Percentiles rank a stretch among this genome's conserved stretches.
Conservation (phyloP, 2,113 vertebrate genomes). For the Hemibagrus wyckioides region DNA sequence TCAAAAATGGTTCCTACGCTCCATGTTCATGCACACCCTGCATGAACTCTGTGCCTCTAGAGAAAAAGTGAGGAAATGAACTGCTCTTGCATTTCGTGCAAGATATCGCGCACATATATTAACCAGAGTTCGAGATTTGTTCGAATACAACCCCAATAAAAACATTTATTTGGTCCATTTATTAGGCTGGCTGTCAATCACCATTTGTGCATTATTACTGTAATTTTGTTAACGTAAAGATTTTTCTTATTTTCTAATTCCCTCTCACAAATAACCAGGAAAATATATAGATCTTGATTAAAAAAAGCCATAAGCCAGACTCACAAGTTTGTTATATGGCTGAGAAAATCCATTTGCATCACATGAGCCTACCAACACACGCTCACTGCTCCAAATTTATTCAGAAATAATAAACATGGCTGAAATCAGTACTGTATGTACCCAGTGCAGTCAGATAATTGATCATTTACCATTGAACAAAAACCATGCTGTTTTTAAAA, state of each 20-base stretch:
- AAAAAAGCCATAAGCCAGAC: not conserved
- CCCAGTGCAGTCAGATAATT: not conserved
- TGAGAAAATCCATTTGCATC: not conserved
- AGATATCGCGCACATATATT: not conserved
- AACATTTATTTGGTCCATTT: not conserved
- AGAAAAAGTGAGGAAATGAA: constrained; percentile 19
- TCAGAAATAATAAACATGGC: not conserved
- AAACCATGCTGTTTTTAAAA: not conserved
- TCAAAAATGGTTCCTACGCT: constrained; percentile 47
- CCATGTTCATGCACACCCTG: not conserved
- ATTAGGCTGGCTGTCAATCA: not conserved
- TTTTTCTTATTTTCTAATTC: not conserved
- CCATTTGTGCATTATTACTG: not conserved
- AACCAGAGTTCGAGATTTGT: not conserved
- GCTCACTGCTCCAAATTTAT: not conserved
- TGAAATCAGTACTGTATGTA: not conserved
- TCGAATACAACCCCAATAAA: not conserved
- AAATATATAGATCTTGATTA: not conserved
- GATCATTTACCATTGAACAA: not conserved
- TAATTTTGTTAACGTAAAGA: not conserved
- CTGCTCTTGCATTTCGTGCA: not conserved
- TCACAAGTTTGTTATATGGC: not conserved
- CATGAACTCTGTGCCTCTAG: not conserved
- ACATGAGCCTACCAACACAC: no score
- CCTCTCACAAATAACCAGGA: not conserved